Conservation (phyloP, 2,888 invertebrate species). For the Lasioglossum morio region DNA sequence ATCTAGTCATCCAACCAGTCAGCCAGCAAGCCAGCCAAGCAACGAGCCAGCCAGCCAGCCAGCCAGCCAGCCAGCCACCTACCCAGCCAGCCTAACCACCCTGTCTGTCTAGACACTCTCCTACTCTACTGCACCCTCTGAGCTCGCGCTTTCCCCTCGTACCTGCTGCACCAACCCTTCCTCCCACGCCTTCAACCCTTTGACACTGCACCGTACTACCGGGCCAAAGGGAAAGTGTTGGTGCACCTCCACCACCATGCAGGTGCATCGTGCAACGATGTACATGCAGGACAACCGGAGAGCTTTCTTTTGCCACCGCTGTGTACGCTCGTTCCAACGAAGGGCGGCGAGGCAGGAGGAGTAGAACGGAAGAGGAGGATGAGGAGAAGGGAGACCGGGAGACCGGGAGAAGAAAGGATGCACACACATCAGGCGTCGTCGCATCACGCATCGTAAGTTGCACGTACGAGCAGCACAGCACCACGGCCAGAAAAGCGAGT, state of each 20-base stretch:
- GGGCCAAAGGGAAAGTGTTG: slow-evolving; percentile 58
- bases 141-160: slow-evolving; percentile 70
- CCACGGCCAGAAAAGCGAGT: slow-evolving; percentile 56
- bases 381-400: slow-evolving; percentile 26
- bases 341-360: not conserved
- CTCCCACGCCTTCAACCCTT: slow-evolving; percentile 78
- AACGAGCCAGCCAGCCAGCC: slow-evolving; percentile 65
- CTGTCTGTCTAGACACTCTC: slow-evolving; percentile 83
- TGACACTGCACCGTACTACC: slow-evolving; percentile 71
- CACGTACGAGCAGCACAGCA: slow-evolving; percentile 62
- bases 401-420: slow-evolving; percentile 51
- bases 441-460: slow-evolving; percentile 78
- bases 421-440: slow-evolving; percentile 74
- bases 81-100: slow-evolving; percentile 78
- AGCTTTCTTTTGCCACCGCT: slow-evolving; percentile 46
- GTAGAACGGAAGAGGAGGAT: not conserved
- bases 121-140: slow-evolving; percentile 82
- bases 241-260: slow-evolving; percentile 50
- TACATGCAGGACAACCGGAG: slow-evolving; percentile 34
- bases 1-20: slow-evolving; percentile 72
- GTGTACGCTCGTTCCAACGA: slow-evolving; percentile 46
- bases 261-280: slow-evolving; percentile 51
- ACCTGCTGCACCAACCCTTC: slow-evolving; percentile 64
- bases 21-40: slow-evolving; percentile 63
- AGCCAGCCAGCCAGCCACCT: slow-evolving; percentile 66